Evolutionary conservation across 1,140 invertebrate genomes (phyloP), one percentile per base, ranked within the genome.

Genomic region (Pectinophora gossypiella): DNA sequence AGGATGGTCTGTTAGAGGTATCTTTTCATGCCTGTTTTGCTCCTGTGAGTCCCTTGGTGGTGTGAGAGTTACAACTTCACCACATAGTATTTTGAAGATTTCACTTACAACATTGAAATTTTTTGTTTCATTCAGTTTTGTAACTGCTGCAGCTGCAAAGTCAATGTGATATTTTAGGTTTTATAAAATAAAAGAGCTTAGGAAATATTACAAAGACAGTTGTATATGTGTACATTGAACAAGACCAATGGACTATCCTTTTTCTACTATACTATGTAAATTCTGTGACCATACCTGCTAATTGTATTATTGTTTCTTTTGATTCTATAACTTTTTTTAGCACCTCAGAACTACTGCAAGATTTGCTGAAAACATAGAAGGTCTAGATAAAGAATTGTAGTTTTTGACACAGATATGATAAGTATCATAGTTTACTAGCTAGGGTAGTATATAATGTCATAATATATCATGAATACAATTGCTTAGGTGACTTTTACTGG

Each of bases 131-230:
- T 62, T 56, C 23, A 83, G 38, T 52, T 59, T 72, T 49, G 59
- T 75, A 50, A 82, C 43, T 22, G 64, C 51, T 51, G 69, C 76
- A 45, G 64, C 82, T 85, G n/a, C n/a, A n/a, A n/a, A n/a, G n/a
- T n/a, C n/a, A n/a, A n/a, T n/a, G n/a, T n/a, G n/a, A n/a, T n/a
- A n/a, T n/a, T n/a, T n/a, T n/a, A n/a, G n/a, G n/a, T n/a, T n/a
- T n/a, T n/a, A n/a, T n/a, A n/a, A n/a, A n/a, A n/a, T n/a, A n/a
- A n/a, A n/a, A n/a, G n/a, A n/a, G n/a, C n/a, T n/a, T n/a, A n/a
- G n/a, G n/a, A n/a, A n/a, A n/a, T n/a, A n/a, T n/a, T n/a, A n/a
- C n/a, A n/a, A n/a, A n/a, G n/a, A n/a, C n/a, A n/a, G n/a, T n/a
- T n/a, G n/a, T n/a, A n/a, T n/a, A n/a, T n/a, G n/a, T n/a, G n/a